A percentile compares a stretch with the other conserved stretches of the same genome.
These are phyloP conservation scores for Ichneumoninae sp. DNA, from an alignment of 2,888 invertebrate species.

Conservation along the genomic window DNA sequence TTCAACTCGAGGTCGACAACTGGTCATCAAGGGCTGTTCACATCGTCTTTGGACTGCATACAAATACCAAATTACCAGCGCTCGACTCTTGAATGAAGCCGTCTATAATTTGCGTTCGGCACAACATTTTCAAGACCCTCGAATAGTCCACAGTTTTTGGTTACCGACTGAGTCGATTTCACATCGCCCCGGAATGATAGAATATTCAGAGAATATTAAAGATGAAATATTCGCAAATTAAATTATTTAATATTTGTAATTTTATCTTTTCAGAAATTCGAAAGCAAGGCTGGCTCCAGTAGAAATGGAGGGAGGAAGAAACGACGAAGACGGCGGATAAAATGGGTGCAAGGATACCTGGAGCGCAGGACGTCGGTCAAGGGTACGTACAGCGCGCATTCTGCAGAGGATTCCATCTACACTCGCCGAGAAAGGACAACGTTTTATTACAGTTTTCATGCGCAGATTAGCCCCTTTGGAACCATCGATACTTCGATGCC, in stretches of 20 bases:
- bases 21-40: neutral
- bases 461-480: constrained; percentile 83
- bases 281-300: neutral
- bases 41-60: neutral
- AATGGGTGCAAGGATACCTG: constrained; percentile 26
- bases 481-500: constrained; percentile 80
- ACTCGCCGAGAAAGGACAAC: constrained; percentile 61
- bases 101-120: neutral
- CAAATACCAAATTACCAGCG: neutral
- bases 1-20: neutral
- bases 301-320: neutral
- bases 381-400: constrained; percentile 41
- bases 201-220: neutral
- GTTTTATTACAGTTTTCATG: constrained; percentile 82
- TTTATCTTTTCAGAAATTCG: neutral
- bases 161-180: neutral
- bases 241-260: neutral
- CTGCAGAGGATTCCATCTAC: constrained; percentile 59
- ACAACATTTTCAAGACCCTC: too few species aligned
- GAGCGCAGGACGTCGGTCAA: constrained; percentile 23
- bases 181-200: neutral
- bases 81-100: neutral
- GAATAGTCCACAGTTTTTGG: neutral
- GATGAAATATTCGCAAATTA: neutral
- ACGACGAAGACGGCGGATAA: neutral